Base-by-base conservation (phyloP, 2,113 vertebrate species). In the Gymnobelideus leadbeateri region DNA sequence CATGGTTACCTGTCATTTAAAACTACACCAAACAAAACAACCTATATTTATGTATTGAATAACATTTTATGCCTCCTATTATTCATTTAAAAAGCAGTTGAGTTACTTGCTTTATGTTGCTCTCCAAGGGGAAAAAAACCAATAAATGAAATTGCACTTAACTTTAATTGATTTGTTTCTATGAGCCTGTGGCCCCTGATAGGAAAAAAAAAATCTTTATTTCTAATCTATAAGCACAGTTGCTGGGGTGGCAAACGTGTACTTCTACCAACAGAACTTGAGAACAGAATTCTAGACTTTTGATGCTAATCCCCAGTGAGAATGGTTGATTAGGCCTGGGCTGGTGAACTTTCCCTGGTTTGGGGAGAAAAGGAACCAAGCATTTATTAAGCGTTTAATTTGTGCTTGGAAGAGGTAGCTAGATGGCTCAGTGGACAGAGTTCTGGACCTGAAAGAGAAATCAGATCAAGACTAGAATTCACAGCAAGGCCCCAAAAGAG, bases 101-200 rank as follows among this genome's bases (percentile, higher is more conserved):
- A n/a, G 37, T 43, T 43, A 43, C 68, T 43, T 43, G 68, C 57
- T 68, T 68, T 68, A 31, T 68, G 57, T 68, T 68, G 57, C n/a
- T 84, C 19, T 84, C 68, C 8, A n/a, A 84, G 37, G 68, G 61
- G n/a, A 21, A 84, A 84, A 84, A 84, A 84, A 84, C 68, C 68
- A 84, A 84, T 84, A 43, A 43, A 43, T 84, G 68, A 84, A 84
- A 43, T 84, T 43, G 7, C 68, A 84, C 19, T 84, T 43, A 84
- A 84, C 68, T 84, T 84, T 84, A 84, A 84, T 84, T 84, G 68
- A 84, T 84, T 84, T 84, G 37, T 43, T 84, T 84, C n/a, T 43
- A 19, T 77, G 61, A 43, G n/a, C n/a, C 68, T 84, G n/a, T 84
- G 68, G 68, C n/a, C 68, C 19, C n/a, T n/a, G 68, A 84, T 84